Evolutionary conservation across 2,113 vertebrate genomes (phyloP), one percentile per base, ranked within the genome.

Genomic region (Nannospalax galili): DNA sequence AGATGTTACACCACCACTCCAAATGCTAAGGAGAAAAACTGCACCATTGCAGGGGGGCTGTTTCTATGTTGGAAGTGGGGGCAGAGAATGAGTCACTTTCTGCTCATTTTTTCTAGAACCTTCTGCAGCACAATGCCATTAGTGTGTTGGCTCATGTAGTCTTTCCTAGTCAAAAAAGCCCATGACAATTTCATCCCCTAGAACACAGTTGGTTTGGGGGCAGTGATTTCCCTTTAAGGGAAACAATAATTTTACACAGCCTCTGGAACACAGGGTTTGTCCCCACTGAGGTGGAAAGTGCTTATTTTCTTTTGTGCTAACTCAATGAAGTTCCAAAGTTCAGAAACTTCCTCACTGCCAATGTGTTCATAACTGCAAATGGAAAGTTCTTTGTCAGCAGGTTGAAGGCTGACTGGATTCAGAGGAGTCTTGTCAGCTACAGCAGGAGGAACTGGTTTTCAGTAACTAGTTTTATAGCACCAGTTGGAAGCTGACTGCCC

Each of bases 391-490:
- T 84, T 85, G 80, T 91, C 91, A 93, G 80, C 20, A 82, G 17
- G 35, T 65, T 28, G n/a, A n/a, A n/a, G n/a, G n/a, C n/a, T n/a
- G 78, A 78, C 19, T 45, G 58, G 52, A 2, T 20, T 37, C 28
- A 48, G 65, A 94, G 85, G 91, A 75, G 48, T 82, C 69, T 91
- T 72, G 56, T 42, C 70, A 78, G 69, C 65, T 48, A 5, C 5
- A 86, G 37, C 65, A 88, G 90, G 94, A 90, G 65, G 37, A 95
- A 95, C 95, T 91, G 84, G 65, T 90, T 93, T 97, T 93, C 40
- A 85, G 73, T 32, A 73, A 67, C 56, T 0, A 1, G 35, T 65
- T 90, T 94, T 92, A 45, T 77, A 78, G 56, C 6, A 92, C n/a
- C 73, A 10, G 16, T 58, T 30, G 37, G 90, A n/a, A 87, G 65